Evolutionary conservation across 2,113 vertebrate genomes (phyloP).

Genomic region (Ptyas mucosa): DNA sequence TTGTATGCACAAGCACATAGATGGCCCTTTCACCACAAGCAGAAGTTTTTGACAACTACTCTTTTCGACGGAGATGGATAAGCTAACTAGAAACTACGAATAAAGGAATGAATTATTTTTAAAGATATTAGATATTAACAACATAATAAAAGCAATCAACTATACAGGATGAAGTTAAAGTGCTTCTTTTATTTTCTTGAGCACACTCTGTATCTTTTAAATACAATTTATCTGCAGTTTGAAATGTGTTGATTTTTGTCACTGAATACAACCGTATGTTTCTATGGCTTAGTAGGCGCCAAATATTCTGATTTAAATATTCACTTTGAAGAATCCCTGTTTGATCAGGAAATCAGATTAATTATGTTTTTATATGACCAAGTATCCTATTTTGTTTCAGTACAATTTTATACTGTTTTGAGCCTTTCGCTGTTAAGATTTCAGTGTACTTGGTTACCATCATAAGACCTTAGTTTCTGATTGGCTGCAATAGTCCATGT

Average conservation of each 20-base stretch:
- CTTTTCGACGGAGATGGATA: neutral
- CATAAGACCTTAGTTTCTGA: neutral
- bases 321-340: neutral
- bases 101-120: neutral
- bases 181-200: neutral
- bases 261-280: neutral
- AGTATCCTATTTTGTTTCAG: neutral
- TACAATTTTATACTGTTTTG: neutral
- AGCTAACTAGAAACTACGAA: neutral
- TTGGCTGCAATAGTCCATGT: neutral
- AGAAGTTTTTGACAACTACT: neutral
- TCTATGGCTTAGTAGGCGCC: neutral
- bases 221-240: neutral
- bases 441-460: neutral
- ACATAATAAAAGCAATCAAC: neutral
- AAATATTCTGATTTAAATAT: neutral
- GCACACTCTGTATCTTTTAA: neutral
- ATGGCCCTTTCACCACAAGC: neutral
- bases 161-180: neutral
- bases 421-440: neutral
- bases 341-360: neutral
- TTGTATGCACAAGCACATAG: neutral
- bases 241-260: neutral
- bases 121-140: neutral
- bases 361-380: neutral